Percentiles rank a stretch among this genome's conserved stretches.
phyloP scores from a whole-genome alignment of 2,888 invertebrate species.

The Drosophila basisetae region DNA sequence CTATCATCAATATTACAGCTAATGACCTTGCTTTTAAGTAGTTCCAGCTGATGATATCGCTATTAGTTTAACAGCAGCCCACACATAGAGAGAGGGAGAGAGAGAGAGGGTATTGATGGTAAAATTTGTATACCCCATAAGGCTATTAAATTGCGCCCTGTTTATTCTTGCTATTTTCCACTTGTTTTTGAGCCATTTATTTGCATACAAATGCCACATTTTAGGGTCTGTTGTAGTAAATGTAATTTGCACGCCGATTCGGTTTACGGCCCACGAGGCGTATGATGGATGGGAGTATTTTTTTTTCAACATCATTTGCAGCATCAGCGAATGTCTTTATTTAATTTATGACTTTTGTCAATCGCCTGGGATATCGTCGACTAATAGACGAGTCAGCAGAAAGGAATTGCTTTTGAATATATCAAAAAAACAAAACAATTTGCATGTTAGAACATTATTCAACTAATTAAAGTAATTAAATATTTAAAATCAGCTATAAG shows the following conservation, averaged over 20 bases:
- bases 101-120: background rate
- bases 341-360: constrained; percentile 41
- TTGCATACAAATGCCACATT: constrained; percentile 32
- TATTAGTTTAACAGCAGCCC: background rate
- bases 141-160: constrained; percentile 1
- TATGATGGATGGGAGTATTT: constrained; percentile 65
- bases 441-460: background rate
- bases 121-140: background rate
- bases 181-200: constrained; percentile 24
- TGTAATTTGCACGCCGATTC: constrained; percentile 40
- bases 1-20: constrained; percentile 37
- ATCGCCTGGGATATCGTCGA: constrained; percentile 31
- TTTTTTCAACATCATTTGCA: constrained; percentile 48
- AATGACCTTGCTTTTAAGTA: constrained; percentile 37
- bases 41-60: background rate
- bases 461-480: background rate
- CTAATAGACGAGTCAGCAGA: constrained; percentile 8
- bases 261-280: constrained; percentile 57
- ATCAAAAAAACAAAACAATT: background rate
- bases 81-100: background rate
- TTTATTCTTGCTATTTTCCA: constrained; percentile 12
- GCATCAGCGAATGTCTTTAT: constrained; percentile 4
- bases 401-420: background rate
- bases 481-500: background rate
- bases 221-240: constrained; percentile 22